Evolutionary conservation across 2,113 vertebrate species (phyloP), one percentile per base, ranked within the genome.

Genomic region (Anas platyrhynchos): DNA sequence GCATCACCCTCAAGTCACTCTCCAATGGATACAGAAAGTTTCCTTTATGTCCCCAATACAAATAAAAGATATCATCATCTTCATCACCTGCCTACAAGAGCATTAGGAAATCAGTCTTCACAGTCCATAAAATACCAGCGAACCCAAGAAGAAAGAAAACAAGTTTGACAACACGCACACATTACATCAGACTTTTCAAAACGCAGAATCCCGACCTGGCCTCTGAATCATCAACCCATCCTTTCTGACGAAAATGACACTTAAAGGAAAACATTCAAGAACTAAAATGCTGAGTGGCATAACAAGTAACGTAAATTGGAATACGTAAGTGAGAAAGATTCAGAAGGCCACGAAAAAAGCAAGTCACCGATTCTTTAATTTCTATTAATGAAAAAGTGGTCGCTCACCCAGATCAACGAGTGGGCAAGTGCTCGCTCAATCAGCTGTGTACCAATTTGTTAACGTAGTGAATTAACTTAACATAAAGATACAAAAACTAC

Each of bases 101-200:
- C 20, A 58, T 65, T 46, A 81, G 14, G 34, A 83, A 80, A 78
- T 72, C 22, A 65, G 3, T 75, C 46, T 78, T 58, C 54, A 54
- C 32, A 54, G 20, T 56, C 48, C 43, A 48, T 36, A 75, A 86
- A 88, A 90, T 18, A 54, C 16, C 48, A 82, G 9, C 10, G 25
- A 94, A 84, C 34, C 4, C 34, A 72, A 59, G 15, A 86, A 71
- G 61, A 88, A 86, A 71, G 52, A 88, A 93, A 96, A 88, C 11
- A 5, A 91, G 38, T 94, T 65, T 91, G 68, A 86, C 65, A 93
- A 56, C 20, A 65, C 5, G 12, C 29, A 75, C 27, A 9, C 41
- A 29, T 88, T 69, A 74, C 63, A 91, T 83, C 36, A 83, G 67
- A 58, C 21, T 73, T 80, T 43, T 83, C n/a, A 61, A 90, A 91